Conservation (phyloP, 2,888 invertebrate species). For the Patella caerulea region DNA sequence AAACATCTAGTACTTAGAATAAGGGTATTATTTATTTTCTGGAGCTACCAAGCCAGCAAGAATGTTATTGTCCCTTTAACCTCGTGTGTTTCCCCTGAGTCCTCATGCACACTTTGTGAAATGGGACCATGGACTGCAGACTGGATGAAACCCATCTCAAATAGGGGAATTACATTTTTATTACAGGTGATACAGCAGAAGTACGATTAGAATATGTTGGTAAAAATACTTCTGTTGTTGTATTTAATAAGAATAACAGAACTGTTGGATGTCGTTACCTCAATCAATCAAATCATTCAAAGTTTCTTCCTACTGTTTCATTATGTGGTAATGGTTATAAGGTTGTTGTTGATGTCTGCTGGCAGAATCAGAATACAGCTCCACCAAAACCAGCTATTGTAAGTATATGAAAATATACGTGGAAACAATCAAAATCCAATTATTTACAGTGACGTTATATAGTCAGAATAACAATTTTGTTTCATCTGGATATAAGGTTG, state of each 20-base stretch:
- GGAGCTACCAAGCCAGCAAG: too few relatives aligned
- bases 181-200: slow-evolving; percentile 60
- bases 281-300: slow-evolving; percentile 41
- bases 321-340: slow-evolving; percentile 63
- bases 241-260: slow-evolving; percentile 61
- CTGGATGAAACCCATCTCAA: too few relatives aligned
- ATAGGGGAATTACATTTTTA: neutral
- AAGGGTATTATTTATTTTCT: too few relatives aligned
- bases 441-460: too few relatives aligned
- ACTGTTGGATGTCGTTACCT: slow-evolving; percentile 62
- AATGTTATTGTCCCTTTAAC: too few relatives aligned
- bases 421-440: too few relatives aligned
- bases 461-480: too few relatives aligned
- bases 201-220: slow-evolving; percentile 56
- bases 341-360: slow-evolving; percentile 59
- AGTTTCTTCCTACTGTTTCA: slow-evolving; percentile 63
- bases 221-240: slow-evolving; percentile 51
- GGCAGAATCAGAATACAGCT: slow-evolving; percentile 59
- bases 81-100: too few relatives aligned
- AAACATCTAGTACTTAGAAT: too few relatives aligned
- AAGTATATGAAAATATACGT: slow-evolving; percentile 22
- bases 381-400: slow-evolving; percentile 54
- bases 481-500: too few relatives aligned
- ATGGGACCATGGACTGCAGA: too few relatives aligned
- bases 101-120: too few relatives aligned